phyloP scores from a whole-genome alignment of 2,113 vertebrate species.

The Boulengeromyrus knoepffleri region DNA sequence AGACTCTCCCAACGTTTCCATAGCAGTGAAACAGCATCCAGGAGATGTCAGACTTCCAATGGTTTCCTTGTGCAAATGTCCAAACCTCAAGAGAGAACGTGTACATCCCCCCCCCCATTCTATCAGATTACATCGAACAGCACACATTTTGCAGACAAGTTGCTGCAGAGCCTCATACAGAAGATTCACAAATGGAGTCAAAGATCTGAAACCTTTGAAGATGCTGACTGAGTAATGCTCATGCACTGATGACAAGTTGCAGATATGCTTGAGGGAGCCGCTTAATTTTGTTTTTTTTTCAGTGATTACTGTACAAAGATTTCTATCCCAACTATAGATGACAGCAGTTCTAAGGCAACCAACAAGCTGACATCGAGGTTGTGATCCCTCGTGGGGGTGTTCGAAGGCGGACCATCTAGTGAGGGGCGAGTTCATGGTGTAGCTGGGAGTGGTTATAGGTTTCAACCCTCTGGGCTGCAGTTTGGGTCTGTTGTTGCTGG shows the following conservation, averaged over 20 bases:
- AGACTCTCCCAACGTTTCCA: not conserved
- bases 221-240: not conserved
- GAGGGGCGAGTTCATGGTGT: not conserved
- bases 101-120: not conserved
- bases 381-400: not conserved
- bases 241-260: not conserved
- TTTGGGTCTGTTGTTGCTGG: not conserved
- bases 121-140: not conserved
- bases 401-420: not conserved
- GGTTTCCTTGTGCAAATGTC: not conserved
- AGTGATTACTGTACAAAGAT: not conserved
- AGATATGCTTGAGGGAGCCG: not conserved
- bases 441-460: not conserved
- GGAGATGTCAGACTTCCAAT: not conserved
- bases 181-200: not conserved
- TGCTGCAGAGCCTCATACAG: not conserved
- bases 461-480: not conserved
- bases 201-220: not conserved
- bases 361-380: not conserved
- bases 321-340: not conserved
- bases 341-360: not conserved
- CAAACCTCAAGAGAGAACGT: not conserved
- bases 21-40: not conserved
- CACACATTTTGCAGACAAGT: not conserved
- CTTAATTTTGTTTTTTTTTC: not conserved